Conservation (phyloP, 2,888 invertebrate species). For the Anagyrus pseudococci region DNA sequence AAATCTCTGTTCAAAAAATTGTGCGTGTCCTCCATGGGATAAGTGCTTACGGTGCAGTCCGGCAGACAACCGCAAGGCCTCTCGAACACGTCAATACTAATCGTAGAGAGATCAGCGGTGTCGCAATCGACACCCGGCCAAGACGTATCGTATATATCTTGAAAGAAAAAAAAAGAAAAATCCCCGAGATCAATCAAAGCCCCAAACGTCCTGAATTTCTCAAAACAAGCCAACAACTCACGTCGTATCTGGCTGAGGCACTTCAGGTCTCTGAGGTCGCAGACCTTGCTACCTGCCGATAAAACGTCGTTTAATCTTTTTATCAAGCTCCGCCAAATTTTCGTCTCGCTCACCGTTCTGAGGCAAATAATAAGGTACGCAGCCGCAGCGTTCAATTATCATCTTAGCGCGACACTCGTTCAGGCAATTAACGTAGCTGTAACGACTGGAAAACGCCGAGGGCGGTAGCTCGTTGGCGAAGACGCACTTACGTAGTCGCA, state of each 20-base stretch:
- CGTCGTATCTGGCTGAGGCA: slow-evolving; percentile 58
- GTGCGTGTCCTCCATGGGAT: slow-evolving; percentile 59
- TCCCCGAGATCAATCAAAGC: neutral
- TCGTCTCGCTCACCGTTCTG: slow-evolving; percentile 40
- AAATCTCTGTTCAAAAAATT: too few relatives aligned
- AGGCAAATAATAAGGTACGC: slow-evolving; percentile 28
- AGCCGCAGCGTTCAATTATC: slow-evolving; percentile 18
- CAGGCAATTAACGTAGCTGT: slow-evolving; percentile 30
- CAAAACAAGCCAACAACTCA: slow-evolving; percentile 3
- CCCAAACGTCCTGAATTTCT: too few relatives aligned
- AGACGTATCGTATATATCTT: slow-evolving; percentile 55
- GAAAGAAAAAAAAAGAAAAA: slow-evolving; percentile 13
- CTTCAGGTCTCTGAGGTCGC: slow-evolving; percentile 64
- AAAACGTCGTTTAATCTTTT: too few relatives aligned
- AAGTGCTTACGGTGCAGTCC: slow-evolving; percentile 70
- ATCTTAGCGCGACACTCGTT: slow-evolving; percentile 20
- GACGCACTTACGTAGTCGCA: slow-evolving; percentile 67
- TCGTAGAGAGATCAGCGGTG: slow-evolving; percentile 19
- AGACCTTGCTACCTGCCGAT: slow-evolving; percentile 58
- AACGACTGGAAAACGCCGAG: neutral
- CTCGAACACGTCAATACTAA: slow-evolving; percentile 1
- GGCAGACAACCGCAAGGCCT: slow-evolving; percentile 66
- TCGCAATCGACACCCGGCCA: slow-evolving; percentile 57
- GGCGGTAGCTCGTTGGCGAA: slow-evolving; percentile 64
- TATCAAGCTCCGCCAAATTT: too few relatives aligned